Conservation (phyloP, 1,140 invertebrate species). For the Panagrolaimus sp. region DNA sequence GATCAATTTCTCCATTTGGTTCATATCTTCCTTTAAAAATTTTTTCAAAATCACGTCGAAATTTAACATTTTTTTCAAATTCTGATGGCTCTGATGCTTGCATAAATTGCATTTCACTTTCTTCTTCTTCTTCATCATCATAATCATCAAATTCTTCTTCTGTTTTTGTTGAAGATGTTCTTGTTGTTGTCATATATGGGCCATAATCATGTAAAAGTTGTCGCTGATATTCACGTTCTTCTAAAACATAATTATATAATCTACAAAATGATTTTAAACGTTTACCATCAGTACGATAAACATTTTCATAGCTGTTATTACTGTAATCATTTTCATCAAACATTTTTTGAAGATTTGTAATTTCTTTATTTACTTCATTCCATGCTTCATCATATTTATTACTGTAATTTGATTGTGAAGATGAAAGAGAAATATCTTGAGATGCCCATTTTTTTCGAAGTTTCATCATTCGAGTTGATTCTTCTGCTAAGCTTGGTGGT, state of each 20-base stretch:
- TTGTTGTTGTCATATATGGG: background rate
- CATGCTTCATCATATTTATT: too few relatives aligned
- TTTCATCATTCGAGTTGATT: background rate
- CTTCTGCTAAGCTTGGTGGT: background rate
- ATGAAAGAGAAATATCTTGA: too few relatives aligned
- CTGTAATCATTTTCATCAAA: too few relatives aligned
- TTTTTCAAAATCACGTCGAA: background rate
- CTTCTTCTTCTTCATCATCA: background rate
- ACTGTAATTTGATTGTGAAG: too few relatives aligned
- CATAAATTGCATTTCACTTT: background rate
- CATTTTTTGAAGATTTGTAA: too few relatives aligned
- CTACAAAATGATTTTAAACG: background rate
- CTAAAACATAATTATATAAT: background rate
- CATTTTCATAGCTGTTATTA: too few relatives aligned
- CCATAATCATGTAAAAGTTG: background rate
- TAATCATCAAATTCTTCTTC: background rate
- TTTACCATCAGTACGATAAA: slow-evolving; percentile 11
- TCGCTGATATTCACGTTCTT: slow-evolving; percentile 7
- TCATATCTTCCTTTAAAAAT: background rate
- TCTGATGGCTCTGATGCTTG: background rate
- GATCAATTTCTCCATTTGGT: too few relatives aligned
- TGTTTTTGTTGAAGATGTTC: background rate
- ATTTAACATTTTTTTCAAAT: background rate
- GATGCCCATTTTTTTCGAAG: background rate
- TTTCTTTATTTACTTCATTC: too few relatives aligned